A percentile compares a stretch with the other conserved stretches of the same genome.
Evolutionary conservation across 2,113 vertebrate genomes (phyloP).

Genomic region (Larimichthys crocea): DNA sequence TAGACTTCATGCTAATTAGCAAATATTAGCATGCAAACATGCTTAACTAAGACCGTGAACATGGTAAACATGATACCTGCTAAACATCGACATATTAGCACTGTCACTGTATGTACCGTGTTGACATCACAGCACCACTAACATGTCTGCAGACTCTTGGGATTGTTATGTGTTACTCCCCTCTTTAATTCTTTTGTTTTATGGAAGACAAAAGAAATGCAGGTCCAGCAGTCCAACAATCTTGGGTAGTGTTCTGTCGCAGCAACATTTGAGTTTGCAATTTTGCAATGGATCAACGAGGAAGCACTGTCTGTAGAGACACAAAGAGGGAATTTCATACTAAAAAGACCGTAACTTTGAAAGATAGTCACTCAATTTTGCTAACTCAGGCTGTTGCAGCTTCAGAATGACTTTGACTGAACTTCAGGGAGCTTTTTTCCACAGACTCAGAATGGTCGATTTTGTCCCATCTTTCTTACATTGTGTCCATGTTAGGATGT

Average conservation of each 20-base stretch:
- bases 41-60: no score
- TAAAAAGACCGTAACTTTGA: not conserved
- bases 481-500: not conserved
- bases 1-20: no score
- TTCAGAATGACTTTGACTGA: conserved; percentile 1
- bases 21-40: not conserved
- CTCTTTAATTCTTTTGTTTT: not conserved
- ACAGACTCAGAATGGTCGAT: not conserved
- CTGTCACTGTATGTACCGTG: not conserved
- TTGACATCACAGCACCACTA: not conserved
- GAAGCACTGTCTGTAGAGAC: not conserved
- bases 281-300: not conserved
- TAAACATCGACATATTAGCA: not conserved
- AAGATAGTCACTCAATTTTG: not conserved
- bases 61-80: no score
- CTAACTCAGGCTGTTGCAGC: not conserved
- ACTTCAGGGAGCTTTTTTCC: not conserved
- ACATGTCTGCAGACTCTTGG: not conserved
- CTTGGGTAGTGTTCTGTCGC: not conserved
- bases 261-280: not conserved
- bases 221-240: not conserved
- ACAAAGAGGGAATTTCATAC: not conserved
- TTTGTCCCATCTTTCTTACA: not conserved
- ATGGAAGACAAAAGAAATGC: not conserved
- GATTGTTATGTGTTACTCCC: not conserved